These are phyloP conservation scores for Gymnodraco acuticeps DNA, from an alignment of 2,797 vertebrate genomes.

Conservation along the genomic window DNA sequence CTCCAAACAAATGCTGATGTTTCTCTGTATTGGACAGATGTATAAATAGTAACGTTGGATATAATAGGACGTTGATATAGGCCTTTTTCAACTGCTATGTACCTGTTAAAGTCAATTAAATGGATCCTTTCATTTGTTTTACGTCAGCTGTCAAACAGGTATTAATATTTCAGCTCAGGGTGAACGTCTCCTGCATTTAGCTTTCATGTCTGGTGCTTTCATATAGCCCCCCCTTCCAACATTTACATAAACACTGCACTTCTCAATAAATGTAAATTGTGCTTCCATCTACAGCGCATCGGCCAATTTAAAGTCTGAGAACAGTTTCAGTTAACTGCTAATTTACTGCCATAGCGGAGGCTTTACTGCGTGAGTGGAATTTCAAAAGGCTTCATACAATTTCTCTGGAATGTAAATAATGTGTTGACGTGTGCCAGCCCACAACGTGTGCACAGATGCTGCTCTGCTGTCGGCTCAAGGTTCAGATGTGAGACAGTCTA, in stretches of 20 bases:
- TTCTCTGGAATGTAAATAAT: conserved; percentile 47
- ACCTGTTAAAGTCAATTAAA: too few species aligned
- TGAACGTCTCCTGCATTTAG: too few species aligned
- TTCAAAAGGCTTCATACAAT: conserved; percentile 24
- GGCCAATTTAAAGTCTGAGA: background rate
- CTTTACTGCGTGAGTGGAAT: conserved; percentile 12
- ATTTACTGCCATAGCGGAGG: conserved; percentile 18
- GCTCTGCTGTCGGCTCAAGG: background rate
- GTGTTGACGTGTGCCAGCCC: conserved; percentile 3
- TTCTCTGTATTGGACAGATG: background rate
- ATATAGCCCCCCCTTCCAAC: background rate
- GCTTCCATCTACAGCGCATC: background rate
- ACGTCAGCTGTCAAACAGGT: too few species aligned
- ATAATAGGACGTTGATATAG: too few species aligned
- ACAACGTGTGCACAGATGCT: background rate
- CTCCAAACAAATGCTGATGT: background rate
- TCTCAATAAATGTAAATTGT: conserved; percentile 19
- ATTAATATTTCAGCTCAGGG: too few species aligned
- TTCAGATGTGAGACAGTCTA: conserved; percentile 21
- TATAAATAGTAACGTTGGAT: background rate
- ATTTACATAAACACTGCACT: background rate
- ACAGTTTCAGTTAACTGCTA: background rate
- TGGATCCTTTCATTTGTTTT: too few species aligned
- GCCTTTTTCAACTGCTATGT: too few species aligned
- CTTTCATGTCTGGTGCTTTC: background rate